Base-by-base conservation (phyloP, 1,140 invertebrate species). In the Brachionus manjavacas region DNA sequence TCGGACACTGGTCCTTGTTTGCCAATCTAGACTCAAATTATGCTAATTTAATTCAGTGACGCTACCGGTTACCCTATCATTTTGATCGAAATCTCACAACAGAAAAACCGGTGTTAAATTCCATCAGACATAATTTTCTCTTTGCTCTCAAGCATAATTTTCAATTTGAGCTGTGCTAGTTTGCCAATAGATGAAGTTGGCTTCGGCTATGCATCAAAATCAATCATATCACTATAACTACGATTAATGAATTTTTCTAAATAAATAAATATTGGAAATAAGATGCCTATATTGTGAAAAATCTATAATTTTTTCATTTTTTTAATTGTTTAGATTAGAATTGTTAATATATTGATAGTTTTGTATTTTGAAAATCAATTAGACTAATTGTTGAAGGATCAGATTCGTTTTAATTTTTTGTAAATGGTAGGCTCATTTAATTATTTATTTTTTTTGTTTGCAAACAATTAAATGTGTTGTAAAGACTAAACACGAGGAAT, bases 401-500 rank as follows among this genome's bases (percentile, higher is more conserved):
- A 60, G 52, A 60, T 60, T 60, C 2, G 52, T 23, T 20, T 60
- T 7, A 25, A 60, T 60, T 60, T 52, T 60, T 60, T 60, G 4
- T 72, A 72, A 72, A 72, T 72, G 68, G 68, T 72, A 72, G 46
- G 16, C 31, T 31, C 28, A 31, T 31, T 31, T 39, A 3, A 9
- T 35, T 41, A 16, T 43, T 35, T 72, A 9, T 35, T 41, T 6
- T 43, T 35, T 72, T 72, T 41, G 25, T 28, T 39, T 28, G 1
- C 7, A 35, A 23, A 23, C 9, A 25, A 1, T 64, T n/a, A 64
- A 64, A 14, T 46, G 43, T 46, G 9, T 35, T 66, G 14, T 2
- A 7, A 20, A 72, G 72, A 76, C 72, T 76, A 76, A 76, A 35
- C 78, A 80, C 31, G 49, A 80, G 31, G 78, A 80, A 64, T 80